These are phyloP conservation scores for Drosophila parvula DNA, from an alignment of 1,140 invertebrate genomes.

Conservation along the genomic window DNA sequence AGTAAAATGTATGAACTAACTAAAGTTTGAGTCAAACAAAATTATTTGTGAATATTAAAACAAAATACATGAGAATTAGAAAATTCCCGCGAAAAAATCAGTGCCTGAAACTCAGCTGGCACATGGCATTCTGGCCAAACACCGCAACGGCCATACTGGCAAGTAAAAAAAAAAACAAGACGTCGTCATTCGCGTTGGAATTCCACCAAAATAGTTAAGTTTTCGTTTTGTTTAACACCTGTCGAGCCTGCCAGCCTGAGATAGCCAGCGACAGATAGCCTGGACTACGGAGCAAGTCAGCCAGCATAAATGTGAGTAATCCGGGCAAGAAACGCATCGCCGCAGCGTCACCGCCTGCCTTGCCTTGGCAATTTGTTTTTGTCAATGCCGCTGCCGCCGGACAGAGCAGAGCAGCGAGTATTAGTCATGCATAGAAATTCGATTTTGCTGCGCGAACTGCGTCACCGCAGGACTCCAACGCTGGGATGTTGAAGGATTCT, in stretches of 20 bases:
- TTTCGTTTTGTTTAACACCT: slow-evolving; percentile 34
- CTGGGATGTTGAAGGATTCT: not conserved
- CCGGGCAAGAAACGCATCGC: slow-evolving; percentile 11
- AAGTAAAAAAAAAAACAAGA: slow-evolving; percentile 39
- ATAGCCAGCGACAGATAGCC: slow-evolving; percentile 14
- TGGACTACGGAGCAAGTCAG: slow-evolving; percentile 30
- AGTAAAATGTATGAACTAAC: not conserved
- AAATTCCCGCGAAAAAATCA: not conserved
- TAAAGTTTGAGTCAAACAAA: too few relatives aligned
- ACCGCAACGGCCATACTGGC: slow-evolving; percentile 12
- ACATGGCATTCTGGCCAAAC: not conserved
- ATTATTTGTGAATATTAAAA: not conserved
- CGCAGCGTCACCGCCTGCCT: slow-evolving; percentile 5
- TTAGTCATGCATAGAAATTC: slow-evolving; percentile 64
- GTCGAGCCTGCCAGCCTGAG: slow-evolving; percentile 1
- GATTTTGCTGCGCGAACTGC: slow-evolving; percentile 32
- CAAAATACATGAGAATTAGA: not conserved
- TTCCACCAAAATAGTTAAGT: slow-evolving; percentile 47
- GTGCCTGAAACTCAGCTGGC: not conserved
- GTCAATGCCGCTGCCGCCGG: slow-evolving; percentile 38
- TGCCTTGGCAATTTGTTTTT: slow-evolving; percentile 60
- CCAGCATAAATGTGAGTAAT: slow-evolving; percentile 60
- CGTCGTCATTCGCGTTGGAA: slow-evolving; percentile 53
- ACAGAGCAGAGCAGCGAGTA: slow-evolving; percentile 29
- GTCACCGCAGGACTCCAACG: slow-evolving; percentile 38